Evolutionary conservation across 2,888 invertebrate species (phyloP).

Genomic region (Drosophila melanosoma): DNA sequence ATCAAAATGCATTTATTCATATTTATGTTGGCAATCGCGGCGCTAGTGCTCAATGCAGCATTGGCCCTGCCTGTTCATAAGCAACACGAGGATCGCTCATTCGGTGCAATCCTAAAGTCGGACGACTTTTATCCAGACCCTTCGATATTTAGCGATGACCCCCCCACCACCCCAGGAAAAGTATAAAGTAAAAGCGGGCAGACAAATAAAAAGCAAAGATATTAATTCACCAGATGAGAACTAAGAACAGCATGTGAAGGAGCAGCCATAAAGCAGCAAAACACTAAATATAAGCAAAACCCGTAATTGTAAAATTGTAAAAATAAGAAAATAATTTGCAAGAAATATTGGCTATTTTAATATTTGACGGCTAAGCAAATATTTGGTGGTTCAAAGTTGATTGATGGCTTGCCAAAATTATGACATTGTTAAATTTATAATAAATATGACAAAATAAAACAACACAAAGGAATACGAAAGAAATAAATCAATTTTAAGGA

Average conservation of each 20-base stretch:
- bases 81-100: neutral
- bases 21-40: constrained; percentile 17
- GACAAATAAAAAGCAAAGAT: no score
- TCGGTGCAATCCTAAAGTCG: no score
- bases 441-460: constrained; percentile 59
- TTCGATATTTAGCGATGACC: neutral
- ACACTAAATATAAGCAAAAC: neutral
- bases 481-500: neutral
- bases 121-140: no score
- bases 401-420: constrained; percentile 58
- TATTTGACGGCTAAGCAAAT: constrained; percentile 20
- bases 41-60: constrained; percentile 21
- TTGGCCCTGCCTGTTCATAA: constrained; percentile 29
- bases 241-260: neutral
- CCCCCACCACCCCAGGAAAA: no score
- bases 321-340: neutral
- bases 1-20: constrained; percentile 27
- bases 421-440: constrained; percentile 80
- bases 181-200: no score
- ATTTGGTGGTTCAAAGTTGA: constrained; percentile 41
- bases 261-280: neutral
- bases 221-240: constrained; percentile 5
- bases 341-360: neutral
- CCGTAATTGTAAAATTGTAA: neutral
- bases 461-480: neutral